Base-by-base conservation (phyloP, 2,797 vertebrate species). In the Ciconia nigra region DNA sequence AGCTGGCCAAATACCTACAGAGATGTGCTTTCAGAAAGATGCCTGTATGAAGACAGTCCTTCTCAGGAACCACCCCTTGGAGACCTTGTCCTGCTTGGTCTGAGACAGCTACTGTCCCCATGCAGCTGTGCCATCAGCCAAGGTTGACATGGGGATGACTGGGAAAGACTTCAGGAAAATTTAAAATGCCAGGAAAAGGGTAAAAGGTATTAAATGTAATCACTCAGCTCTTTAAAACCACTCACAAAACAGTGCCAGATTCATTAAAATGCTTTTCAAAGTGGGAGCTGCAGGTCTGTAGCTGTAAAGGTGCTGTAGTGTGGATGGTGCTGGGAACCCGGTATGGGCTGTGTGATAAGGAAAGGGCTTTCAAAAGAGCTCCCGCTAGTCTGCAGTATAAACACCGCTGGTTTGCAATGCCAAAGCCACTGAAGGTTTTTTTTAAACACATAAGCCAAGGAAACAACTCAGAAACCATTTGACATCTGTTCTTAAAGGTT, bases 321-420 rank as follows among this genome's bases (percentile, higher is more conserved):
- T 42, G 17, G 78, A 33, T 42, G 18, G 57, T 46, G 65, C 44
- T 51, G 54, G n/a, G 46, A 47, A 73, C 4, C 10, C 7, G 3
- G 17, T 6, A 15, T 0, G 7, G 57, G n/a, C 20, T n/a, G n/a
- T 1, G 31, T 22, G 16, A 62, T 1, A 44, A 22, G 39, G 29
- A 24, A 44, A 41, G 16, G 22, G 37, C 20, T 31, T 84, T 61
- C 49, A 11, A 6, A 58, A 72, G 15, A n/a, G 22, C 33, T 62
- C 14, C 41, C 1, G 2, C 1, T 4, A 54, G 15, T 17, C 37
- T 39, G 33, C 35, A 6, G 13, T 5, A 16, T 5, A 15, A 62
- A 21, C 57, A 28, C 31, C 2, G 2, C 31, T 57, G 41, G 19
- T 7, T 26, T 33, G 55, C n/a, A 57, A 1, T 15, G 37, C 70